Percentiles rank a stretch among this genome's conserved stretches.
Conservation (phyloP, 2,113 vertebrate species). For the Mohoua ochrocephala region DNA sequence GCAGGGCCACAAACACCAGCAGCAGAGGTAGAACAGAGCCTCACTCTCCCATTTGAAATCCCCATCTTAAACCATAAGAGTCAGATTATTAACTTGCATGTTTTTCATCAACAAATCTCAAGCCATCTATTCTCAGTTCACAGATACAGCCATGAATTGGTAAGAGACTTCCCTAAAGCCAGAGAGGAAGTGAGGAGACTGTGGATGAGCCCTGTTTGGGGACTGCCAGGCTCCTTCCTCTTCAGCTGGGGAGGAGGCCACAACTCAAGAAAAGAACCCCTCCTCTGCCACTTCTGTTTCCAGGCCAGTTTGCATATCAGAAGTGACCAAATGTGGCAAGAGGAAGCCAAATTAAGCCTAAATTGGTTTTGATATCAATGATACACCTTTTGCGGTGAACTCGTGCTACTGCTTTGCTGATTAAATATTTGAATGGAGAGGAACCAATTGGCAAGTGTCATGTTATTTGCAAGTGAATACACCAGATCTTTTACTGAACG, state of each 20-base stretch:
- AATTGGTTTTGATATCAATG: neutral
- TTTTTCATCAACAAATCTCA: neutral
- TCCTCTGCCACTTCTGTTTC: neutral
- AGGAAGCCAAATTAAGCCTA: neutral
- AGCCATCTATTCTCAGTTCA: neutral
- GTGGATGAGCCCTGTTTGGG: neutral
- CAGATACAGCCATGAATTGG: neutral
- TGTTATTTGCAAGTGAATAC: neutral
- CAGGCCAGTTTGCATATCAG: neutral
- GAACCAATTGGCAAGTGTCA: neutral
- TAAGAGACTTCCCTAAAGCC: neutral
- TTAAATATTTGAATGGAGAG: neutral
- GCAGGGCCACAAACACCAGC: neutral
- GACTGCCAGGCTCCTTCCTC: neutral
- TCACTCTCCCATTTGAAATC: neutral
- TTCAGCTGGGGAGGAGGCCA: neutral
- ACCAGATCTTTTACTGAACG: neutral
- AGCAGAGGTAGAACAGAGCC: neutral
- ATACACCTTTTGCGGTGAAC: neutral
- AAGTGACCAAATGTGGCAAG: neutral
- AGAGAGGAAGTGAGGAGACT: neutral
- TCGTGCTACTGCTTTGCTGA: neutral
- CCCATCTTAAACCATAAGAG: neutral
- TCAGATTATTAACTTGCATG: neutral
- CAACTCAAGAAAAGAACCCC: neutral